phyloP scores from a whole-genome alignment of 2,888 invertebrate genomes.

The Epinotia demarniana region DNA sequence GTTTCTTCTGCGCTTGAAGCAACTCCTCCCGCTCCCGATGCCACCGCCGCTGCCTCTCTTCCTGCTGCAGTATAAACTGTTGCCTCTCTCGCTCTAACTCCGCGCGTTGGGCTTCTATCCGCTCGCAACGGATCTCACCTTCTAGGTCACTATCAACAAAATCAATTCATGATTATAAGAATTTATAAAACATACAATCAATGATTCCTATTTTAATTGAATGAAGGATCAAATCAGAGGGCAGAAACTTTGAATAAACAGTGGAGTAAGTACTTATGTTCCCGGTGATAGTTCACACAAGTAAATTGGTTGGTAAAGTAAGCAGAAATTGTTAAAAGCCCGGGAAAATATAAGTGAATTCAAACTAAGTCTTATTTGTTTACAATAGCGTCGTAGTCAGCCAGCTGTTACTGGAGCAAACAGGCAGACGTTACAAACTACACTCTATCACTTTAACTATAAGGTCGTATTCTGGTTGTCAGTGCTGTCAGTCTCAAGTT shows the following conservation, averaged over 20 bases:
- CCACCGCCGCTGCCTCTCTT: constrained; percentile 78
- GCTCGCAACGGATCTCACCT: constrained; percentile 83
- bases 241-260: no score
- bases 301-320: no score
- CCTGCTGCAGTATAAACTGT: constrained; percentile 85
- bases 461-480: constrained; percentile 3
- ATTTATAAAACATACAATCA: no score
- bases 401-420: constrained; percentile 93
- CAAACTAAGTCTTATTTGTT: not conserved
- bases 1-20: constrained; percentile 88
- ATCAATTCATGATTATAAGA: not conserved
- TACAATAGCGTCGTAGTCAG: constrained; percentile 75
- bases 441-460: not conserved
- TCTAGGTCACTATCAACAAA: constrained; percentile 69
- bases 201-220: not conserved
- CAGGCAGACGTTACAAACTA: constrained; percentile 79
- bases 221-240: no score
- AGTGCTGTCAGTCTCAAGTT: not conserved
- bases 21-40: constrained; percentile 85
- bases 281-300: no score
- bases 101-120: constrained; percentile 86
- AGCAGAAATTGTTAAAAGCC: not conserved
- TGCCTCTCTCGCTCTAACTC: constrained; percentile 85
- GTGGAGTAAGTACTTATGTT: no score
- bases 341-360: not conserved